Percentiles rank a stretch among this genome's conserved stretches.
These are phyloP conservation scores for Digitonthophagus gazella DNA, from an alignment of 2,888 invertebrate genomes.

Conservation along the genomic window DNA sequence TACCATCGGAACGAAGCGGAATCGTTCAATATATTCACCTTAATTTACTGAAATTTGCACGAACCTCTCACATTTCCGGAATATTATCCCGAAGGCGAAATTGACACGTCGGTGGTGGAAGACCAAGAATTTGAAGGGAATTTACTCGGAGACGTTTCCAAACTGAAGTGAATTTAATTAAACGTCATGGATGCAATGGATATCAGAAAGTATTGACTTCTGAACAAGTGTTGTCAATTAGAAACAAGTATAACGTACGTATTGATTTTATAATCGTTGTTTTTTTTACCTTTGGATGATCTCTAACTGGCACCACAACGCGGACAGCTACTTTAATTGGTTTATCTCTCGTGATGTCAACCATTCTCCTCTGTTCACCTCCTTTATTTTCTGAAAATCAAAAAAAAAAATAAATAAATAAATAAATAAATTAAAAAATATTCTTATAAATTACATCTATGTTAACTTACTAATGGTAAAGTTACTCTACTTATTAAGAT, in stretches of 20 bases:
- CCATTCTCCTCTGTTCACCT: conserved; percentile 64
- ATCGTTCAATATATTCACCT: no score
- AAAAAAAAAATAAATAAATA: conserved; percentile 28
- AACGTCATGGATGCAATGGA: not conserved
- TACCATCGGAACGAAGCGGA: no score
- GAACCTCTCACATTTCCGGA: no score
- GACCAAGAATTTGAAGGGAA: not conserved
- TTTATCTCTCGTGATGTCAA: conserved; percentile 83
- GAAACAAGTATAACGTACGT: no score
- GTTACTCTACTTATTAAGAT: not conserved
- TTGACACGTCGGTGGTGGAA: no score
- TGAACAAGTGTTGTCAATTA: no score
- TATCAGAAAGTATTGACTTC: not conserved
- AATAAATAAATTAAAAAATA: not conserved
- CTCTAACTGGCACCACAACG: conserved; percentile 81
- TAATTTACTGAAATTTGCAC: no score
- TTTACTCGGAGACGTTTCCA: no score
- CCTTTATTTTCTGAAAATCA: conserved; percentile 48
- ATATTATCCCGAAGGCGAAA: no score
- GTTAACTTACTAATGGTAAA: not conserved
- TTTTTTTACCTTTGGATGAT: conserved; percentile 83
- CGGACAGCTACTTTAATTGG: conserved; percentile 84
- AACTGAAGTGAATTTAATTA: not conserved
- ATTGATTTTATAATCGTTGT: no score
- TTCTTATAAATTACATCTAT: not conserved